Evolutionary conservation across 2,888 invertebrate genomes (phyloP).

Genomic region (Ochropacha duplaris): DNA sequence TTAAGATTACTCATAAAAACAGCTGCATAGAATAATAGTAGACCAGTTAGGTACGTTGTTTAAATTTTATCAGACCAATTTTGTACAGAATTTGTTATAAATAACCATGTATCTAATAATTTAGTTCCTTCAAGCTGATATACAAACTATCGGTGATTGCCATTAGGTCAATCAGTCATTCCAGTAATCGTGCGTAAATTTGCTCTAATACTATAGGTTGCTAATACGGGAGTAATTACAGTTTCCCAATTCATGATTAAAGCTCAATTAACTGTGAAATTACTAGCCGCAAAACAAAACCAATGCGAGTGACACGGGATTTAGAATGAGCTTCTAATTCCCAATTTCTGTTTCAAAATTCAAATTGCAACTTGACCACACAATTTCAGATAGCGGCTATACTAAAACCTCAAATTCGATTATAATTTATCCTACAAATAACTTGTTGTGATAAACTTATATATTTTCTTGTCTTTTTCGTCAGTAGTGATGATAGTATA

Average conservation of each 20-base stretch:
- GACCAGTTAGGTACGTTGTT: too few relatives aligned
- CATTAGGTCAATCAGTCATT: neutral
- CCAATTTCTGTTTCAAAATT: constrained; percentile 37
- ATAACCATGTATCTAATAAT: neutral
- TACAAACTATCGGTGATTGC: neutral
- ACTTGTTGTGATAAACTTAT: too few relatives aligned
- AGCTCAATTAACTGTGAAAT: constrained; percentile 60
- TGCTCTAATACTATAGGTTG: constrained; percentile 7
- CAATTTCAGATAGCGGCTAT: constrained; percentile 21
- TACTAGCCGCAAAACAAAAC: constrained; percentile 45
- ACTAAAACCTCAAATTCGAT: neutral
- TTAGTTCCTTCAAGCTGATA: neutral
- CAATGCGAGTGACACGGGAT: constrained; percentile 29
- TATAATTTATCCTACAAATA: too few relatives aligned
- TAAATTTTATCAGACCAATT: neutral
- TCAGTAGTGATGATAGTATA: too few relatives aligned
- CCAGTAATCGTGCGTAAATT: neutral
- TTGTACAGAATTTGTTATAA: neutral
- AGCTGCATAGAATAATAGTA: neutral
- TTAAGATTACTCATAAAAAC: neutral
- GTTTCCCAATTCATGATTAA: constrained; percentile 35
- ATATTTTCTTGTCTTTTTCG: too few relatives aligned
- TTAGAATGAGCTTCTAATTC: constrained; percentile 43
- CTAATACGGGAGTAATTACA: constrained; percentile 25
- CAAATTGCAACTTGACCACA: constrained; percentile 31